Percentiles rank a stretch among this genome's conserved stretches.
phyloP scores from a whole-genome alignment of 2,113 vertebrate species.

The Orcinus orca region DNA sequence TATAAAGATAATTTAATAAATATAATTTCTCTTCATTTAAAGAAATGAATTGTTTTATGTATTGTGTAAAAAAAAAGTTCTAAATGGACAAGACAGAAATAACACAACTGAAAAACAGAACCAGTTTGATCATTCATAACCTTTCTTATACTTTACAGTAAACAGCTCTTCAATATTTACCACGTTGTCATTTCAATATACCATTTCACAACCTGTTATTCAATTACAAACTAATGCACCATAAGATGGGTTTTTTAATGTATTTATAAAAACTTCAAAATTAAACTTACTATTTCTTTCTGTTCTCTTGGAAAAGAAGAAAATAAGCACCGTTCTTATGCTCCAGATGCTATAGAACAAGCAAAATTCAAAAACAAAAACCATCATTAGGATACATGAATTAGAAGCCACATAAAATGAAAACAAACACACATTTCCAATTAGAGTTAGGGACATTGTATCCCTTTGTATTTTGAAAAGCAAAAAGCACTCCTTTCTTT shows the following conservation, averaged over 20 bases:
- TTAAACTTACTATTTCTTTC: conserved; percentile 95
- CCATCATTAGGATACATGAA: conserved; percentile 21
- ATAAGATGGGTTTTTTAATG: conserved; percentile 33
- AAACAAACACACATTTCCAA: conserved; percentile 46
- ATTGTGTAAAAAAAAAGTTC: neutral
- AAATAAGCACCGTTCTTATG: conserved; percentile 92
- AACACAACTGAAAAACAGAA: conserved; percentile 20
- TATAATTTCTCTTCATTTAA: conserved; percentile 12
- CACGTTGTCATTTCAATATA: neutral
- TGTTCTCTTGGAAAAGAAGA: conserved; percentile 93
- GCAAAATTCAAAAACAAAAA: conserved; percentile 65
- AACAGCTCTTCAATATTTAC: conserved; percentile 44
- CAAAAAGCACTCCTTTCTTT: neutral
- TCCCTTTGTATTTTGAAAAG: conserved; percentile 25
- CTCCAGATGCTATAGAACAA: conserved; percentile 90
- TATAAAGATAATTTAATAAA: conserved; percentile 37
- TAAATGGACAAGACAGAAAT: conserved; percentile 19
- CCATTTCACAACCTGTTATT: neutral
- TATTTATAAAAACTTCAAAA: conserved; percentile 52
- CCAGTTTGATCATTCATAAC: conserved; percentile 7
- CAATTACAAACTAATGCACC: conserved; percentile 40
- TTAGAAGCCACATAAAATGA: conserved; percentile 5
- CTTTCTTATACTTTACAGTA: conserved; percentile 25
- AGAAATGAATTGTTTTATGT: neutral
- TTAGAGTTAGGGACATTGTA: conserved; percentile 8